Base-by-base conservation (phyloP, 1,140 invertebrate genomes). In the Drosophila pruinosa region DNA sequence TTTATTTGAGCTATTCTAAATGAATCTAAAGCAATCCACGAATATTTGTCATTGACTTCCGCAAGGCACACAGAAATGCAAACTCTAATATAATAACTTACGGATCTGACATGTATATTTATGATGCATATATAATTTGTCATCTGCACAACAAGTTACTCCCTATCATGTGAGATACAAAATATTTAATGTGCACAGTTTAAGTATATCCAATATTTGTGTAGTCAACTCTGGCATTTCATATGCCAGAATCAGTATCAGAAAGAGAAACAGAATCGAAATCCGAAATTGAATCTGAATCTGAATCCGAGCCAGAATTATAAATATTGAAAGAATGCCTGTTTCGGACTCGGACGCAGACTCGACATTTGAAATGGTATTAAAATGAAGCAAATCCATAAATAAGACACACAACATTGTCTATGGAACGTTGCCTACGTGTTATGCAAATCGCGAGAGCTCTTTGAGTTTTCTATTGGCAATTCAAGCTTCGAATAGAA, bases 151-250 rank as follows among this genome's bases (percentile, higher is more conserved):
- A 41, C 41, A 47, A 48, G 41, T 58, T 48, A 24, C 31, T 6
- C 62, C 28, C 41, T 2, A 47, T 24, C 6, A 24, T 15, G 24
- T 54, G 21, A 24, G 26, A 41, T 17, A 41, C 21, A 41, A 36
- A 34, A 36, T 36, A 36, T 21, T 21, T 34, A 53, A 15, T 54
- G 6, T 39, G 19, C 17, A 38, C 3, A 39, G 19, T 15, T 38
- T 21, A n/a, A 54, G 38, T 52, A 57, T 38, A 57, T 65, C 45
- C 56, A 45, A 64, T 41, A 73, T 57, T 57, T 59, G 31, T 28
- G 31, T 61, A 59, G 34, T 82, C 80, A 83, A 83, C 79, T 83
- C 79, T 83, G 79, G 79, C 79, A 85, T 83, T 83, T 82, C 10
- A 71, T 78, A 45, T 57, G 47, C 4, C n/a, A 4, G 21, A 28